These are phyloP conservation scores for Metopolophium dirhodum DNA, from an alignment of 1,140 invertebrate species.

Conservation along the genomic window DNA sequence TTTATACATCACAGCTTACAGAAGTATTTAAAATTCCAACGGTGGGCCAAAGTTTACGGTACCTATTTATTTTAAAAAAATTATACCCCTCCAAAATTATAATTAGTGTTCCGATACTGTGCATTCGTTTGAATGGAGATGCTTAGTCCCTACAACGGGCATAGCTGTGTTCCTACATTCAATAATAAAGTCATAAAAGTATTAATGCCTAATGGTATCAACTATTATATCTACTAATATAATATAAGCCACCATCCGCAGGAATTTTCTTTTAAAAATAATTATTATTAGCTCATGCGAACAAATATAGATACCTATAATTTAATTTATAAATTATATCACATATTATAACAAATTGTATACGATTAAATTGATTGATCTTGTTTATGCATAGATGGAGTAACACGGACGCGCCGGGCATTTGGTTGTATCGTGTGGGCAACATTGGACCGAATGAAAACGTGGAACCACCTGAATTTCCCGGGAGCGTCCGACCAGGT, in stretches of 20 bases:
- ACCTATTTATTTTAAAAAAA: no score
- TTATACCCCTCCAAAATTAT: no score
- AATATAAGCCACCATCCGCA: background rate
- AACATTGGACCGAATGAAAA: constrained; percentile 69
- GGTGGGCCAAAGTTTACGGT: no score
- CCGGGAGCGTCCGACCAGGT: constrained; percentile 29
- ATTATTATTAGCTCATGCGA: background rate
- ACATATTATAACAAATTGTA: background rate
- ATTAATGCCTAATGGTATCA: background rate
- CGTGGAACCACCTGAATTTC: constrained; percentile 72
- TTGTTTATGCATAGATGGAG: constrained; percentile 72
- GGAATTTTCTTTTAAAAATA: background rate
- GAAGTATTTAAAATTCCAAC: no score
- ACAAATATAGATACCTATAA: background rate
- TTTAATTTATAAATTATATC: background rate
- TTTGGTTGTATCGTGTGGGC: constrained; percentile 85
- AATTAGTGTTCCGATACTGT: background rate
- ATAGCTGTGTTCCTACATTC: background rate
- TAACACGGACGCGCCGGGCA: constrained; percentile 81
- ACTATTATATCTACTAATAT: no score
- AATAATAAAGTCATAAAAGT: background rate
- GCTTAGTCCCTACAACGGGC: no score
- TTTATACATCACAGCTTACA: no score
- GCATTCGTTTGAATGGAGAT: background rate
- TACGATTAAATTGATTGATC: background rate